Base-by-base conservation (phyloP, 2,797 vertebrate genomes). In the Squalus acanthias region DNA sequence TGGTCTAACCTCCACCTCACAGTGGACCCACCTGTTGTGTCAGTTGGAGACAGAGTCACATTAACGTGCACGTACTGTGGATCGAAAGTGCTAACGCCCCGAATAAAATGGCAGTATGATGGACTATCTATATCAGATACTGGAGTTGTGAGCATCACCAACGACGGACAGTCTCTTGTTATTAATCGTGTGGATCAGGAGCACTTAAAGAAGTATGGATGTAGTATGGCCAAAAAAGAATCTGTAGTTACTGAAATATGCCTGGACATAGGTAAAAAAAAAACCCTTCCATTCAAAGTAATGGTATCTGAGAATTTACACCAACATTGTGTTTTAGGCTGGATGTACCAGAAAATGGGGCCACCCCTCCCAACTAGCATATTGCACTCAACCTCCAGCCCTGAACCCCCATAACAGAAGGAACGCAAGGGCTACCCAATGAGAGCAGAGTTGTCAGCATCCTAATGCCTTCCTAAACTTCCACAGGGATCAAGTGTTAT, bases 131-230 rank as follows among this genome's bases (percentile, higher is more conserved):
- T 95, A 72, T 74, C 94, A 26, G 70, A 95, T 46, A 95, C 94
- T 29, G 94, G 94, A 26, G 94, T 76, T 72, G 94, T 95, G 50
- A 95, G 94, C 26, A 74, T 95, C 13, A 95, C 29, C 94, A 95
- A 95, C 12, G 5, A 72, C 0, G 94, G 94, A 29, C 94, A 95
- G 29, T 95, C 94, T 76, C 94, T 95, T 57, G 70, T 95, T 57
- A 95, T 95, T 95, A 76, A 70, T 57, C 94, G 13, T 33, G 94
- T 95, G 94, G 70, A 95, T 74, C 94, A 95, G 94, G 94, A 95
- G 50, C 94, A 95, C 12, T 29, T n/a, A 22, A 95, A 95, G 94
- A 95, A 76, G 46, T 95, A 95, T 76, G 94, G 94, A 76, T 95
- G 94, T 33, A 95, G 94, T 57, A 13, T 95, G 94, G 70, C 94